Conservation (phyloP, 2,888 invertebrate species). For the Xestia rhomboidea region DNA sequence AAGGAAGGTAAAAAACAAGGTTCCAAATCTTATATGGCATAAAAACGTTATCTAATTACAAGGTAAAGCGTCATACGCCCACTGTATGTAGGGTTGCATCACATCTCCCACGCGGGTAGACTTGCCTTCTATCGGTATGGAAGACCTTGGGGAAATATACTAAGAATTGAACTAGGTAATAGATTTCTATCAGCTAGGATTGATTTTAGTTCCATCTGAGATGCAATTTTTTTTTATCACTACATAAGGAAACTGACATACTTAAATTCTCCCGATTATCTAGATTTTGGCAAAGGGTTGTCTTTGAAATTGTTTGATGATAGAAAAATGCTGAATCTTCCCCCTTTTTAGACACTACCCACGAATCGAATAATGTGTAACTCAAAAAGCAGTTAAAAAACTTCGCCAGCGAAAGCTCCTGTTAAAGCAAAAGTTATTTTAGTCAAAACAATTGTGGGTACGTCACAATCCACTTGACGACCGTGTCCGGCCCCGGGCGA, state of each 20-base stretch:
- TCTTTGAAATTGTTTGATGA: background rate
- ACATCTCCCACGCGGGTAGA: constrained; percentile 62
- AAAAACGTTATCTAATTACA: constrained; percentile 69
- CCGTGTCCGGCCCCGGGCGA: constrained; percentile 70
- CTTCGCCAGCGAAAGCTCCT: constrained; percentile 32
- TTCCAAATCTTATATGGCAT: constrained; percentile 65
- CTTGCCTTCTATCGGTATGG: constrained; percentile 46
- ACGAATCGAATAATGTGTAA: background rate
- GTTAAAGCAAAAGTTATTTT: constrained; percentile 60
- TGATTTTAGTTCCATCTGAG: constrained; percentile 12
- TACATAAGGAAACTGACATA: background rate
- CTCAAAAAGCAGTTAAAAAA: constrained; percentile 8
- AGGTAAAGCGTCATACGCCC: constrained; percentile 66
- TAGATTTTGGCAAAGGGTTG: background rate
- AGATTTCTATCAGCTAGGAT: constrained; percentile 11
- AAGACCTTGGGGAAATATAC: constrained; percentile 58
- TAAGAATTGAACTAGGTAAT: constrained; percentile 26
- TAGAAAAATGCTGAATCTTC: background rate
- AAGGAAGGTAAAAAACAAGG: constrained; percentile 56
- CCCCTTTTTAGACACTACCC: background rate
- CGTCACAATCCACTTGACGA: constrained; percentile 72
- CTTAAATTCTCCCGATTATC: background rate
- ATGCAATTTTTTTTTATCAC: background rate
- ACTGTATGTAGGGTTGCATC: constrained; percentile 59
- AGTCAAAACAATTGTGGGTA: constrained; percentile 71